Evolutionary conservation across 2,888 invertebrate genomes (phyloP).

Genomic region (Orthosia cruda): DNA sequence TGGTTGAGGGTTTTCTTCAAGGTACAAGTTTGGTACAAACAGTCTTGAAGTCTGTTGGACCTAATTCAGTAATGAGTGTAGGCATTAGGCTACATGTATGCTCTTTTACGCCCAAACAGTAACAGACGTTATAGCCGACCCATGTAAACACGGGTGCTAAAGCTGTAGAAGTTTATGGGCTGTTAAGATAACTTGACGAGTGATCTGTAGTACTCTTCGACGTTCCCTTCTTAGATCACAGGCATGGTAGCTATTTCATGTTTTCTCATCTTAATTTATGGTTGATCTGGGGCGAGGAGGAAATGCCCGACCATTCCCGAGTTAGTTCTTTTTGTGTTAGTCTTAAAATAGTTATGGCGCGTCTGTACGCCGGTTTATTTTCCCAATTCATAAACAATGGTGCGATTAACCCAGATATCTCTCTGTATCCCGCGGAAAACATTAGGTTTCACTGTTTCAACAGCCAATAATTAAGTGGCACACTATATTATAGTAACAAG

Average conservation of each 20-base stretch:
- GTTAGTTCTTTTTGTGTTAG: constrained; percentile 34
- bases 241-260: constrained; percentile 26
- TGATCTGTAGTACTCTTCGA: constrained; percentile 38
- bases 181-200: constrained; percentile 39
- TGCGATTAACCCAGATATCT: constrained; percentile 62
- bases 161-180: constrained; percentile 37
- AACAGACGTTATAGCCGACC: constrained; percentile 18
- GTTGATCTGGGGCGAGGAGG: background rate
- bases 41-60: constrained; percentile 2
- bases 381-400: constrained; percentile 60
- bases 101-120: constrained; percentile 23
- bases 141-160: constrained; percentile 35
- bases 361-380: constrained; percentile 43
- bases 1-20: background rate
- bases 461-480: constrained; percentile 83
- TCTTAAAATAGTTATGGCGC: constrained; percentile 52
- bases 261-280: constrained; percentile 37
- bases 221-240: constrained; percentile 37
- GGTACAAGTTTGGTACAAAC: background rate
- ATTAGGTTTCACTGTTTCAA: constrained; percentile 72
- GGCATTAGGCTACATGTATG: constrained; percentile 9
- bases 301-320: constrained; percentile 23
- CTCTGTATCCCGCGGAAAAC: constrained; percentile 44
- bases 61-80: constrained; percentile 24
- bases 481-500: constrained; percentile 84